Evolutionary conservation across 1,140 invertebrate genomes (phyloP), one percentile per base, ranked within the genome.

Genomic region (Drosophila novamexicana): DNA sequence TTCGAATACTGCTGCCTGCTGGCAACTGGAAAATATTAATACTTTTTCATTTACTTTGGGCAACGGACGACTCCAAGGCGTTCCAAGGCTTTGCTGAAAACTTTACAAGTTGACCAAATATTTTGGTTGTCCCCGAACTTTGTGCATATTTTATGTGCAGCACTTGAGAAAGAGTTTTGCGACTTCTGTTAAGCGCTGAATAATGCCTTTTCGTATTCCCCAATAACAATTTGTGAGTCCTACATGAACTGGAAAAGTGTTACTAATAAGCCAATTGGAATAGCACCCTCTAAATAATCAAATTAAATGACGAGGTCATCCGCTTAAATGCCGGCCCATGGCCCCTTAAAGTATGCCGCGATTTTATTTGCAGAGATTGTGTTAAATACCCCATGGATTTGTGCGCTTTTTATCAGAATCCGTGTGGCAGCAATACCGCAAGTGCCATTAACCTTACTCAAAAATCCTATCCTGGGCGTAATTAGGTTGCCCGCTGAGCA

Each of bases 1-100:
- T 89, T 83, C 63, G 62, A 77, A 71, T 74, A 50, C 62, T 66
- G 64, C 62, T 57, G 52, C 49, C 49, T 22, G 37, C 75, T 49
- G 62, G 67, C 79, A 70, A 63, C 76, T 29, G 64, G 84, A 69
- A 88, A 72, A 69, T 79, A 88, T 89, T 89, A 83, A 88, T 86
- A 89, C 84, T 83, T 86, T 86, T 77, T 86, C 83, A 83, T 88
- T 86, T 86, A 88, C 79, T 82, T 86, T 70, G 39, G 18, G 18
- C 10, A 44, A 18, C 37, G 39, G 54, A 44, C 44, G 52, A 67
- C 39, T 59, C 37, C 14, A 49, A 34, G 52, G 32, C 39, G 40
- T 68, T 54, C 22, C 40, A 16, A 68, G 64, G 36, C 52, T 54
- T 68, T 69, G n/a, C 50, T 36, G 36, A 50, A 75, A 88, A 88